Conservation (phyloP, 2,113 vertebrate genomes). For the Pelobates fuscus region DNA sequence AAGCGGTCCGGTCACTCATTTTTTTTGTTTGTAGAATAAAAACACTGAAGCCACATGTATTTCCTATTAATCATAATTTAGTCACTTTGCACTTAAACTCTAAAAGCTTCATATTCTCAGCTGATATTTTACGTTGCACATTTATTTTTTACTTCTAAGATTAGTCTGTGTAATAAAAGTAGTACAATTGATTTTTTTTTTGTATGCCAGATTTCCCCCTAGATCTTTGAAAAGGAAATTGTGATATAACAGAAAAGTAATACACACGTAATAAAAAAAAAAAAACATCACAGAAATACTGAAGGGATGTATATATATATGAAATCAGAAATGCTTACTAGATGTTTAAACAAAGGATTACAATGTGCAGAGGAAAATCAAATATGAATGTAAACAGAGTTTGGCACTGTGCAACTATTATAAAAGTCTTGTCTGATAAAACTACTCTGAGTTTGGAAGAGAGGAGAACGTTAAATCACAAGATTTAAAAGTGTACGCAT, state of each 20-base stretch:
- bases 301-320: constrained; percentile 17
- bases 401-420: background rate
- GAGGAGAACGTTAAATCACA: no score
- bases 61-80: no score
- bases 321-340: constrained; percentile 25
- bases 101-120: no score
- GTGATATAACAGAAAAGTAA: constrained; percentile 7
- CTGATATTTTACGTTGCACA: no score
- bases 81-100: no score
- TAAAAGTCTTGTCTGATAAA: constrained; percentile 9
- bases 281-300: constrained; percentile 17
- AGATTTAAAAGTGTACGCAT: no score
- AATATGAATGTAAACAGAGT: constrained; percentile 5
- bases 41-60: no score
- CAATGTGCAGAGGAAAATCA: constrained; percentile 16
- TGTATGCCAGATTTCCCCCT: background rate
- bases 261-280: constrained; percentile 23
- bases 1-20: no score
- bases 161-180: no score
- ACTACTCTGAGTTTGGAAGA: background rate
- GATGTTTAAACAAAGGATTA: constrained; percentile 39
- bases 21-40: no score
- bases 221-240: constrained; percentile 17
- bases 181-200: background rate
- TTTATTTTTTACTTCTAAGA: no score